These are phyloP conservation scores for Alligator mississippiensis DNA, from an alignment of 2,113 vertebrate genomes.

Conservation along the genomic window DNA sequence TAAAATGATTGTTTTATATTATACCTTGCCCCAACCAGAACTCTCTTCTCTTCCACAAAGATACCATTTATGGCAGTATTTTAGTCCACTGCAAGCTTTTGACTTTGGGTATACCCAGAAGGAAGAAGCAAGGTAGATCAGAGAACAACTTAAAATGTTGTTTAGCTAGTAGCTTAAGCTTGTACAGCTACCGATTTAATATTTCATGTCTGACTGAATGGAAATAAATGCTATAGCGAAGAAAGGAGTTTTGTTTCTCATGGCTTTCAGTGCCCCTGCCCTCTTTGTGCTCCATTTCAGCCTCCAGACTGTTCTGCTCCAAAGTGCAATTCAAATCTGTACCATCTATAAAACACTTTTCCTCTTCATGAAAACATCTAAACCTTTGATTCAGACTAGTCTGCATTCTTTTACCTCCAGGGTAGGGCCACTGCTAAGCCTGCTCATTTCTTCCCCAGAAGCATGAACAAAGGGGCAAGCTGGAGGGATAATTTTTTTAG, in stretches of 20 bases:
- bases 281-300: background rate
- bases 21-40: background rate
- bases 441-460: background rate
- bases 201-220: background rate
- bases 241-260: background rate
- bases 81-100: background rate
- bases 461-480: background rate
- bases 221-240: background rate
- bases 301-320: background rate
- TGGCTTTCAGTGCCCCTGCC: background rate
- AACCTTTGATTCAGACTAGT: background rate
- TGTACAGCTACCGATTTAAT: background rate
- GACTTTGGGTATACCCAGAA: background rate
- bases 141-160: background rate
- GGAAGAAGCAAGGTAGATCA: background rate
- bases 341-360: background rate
- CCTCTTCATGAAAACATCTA: accelerated
- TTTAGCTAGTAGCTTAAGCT: background rate
- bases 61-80: background rate
- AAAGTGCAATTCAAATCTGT: background rate
- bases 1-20: background rate
- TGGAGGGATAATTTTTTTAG: too few species aligned
- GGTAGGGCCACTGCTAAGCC: background rate
- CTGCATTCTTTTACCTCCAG: background rate
- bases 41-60: background rate